Percentiles rank a stretch among this genome's conserved stretches.
These are phyloP conservation scores for Eremobia ochroleuca DNA, from an alignment of 2,888 invertebrate species.

Conservation along the genomic window DNA sequence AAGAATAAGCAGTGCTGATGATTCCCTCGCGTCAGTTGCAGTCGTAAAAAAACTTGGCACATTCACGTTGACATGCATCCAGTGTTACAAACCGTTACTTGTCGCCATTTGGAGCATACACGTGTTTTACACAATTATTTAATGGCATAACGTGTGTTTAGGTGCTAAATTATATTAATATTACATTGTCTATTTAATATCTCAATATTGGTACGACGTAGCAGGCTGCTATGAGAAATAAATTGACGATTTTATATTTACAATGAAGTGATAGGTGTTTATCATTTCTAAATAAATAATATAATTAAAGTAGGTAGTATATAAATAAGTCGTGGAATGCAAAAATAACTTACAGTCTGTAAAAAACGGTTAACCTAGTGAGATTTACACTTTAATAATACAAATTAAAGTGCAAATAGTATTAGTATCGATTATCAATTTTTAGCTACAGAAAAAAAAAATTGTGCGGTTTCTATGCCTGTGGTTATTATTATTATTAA, in stretches of 20 bases:
- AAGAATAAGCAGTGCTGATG: conserved; percentile 28
- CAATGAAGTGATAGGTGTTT: background rate
- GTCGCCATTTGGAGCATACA: conserved; percentile 23
- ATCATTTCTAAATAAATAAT: background rate
- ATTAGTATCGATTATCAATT: no score
- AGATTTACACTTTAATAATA: no score
- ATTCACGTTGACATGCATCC: conserved; percentile 14
- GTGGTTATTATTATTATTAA: no score
- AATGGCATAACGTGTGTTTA: background rate
- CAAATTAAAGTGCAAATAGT: no score
- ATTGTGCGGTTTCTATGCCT: no score
- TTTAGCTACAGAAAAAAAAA: no score
- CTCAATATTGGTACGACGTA: background rate
- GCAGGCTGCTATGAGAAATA: background rate
- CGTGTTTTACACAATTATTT: conserved; percentile 37
- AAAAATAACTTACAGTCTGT: no score
- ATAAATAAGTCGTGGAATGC: no score
- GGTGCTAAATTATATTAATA: conserved; percentile 4
- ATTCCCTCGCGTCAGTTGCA: conserved; percentile 31
- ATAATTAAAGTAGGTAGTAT: background rate
- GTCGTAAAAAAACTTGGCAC: conserved; percentile 51
- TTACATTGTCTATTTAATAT: conserved; percentile 14
- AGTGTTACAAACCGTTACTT: conserved; percentile 24
- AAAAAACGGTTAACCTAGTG: no score
- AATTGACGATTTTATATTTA: background rate